These are phyloP conservation scores for Monodelphis domestica DNA, from an alignment of 2,797 vertebrate genomes.

Conservation along the genomic window DNA sequence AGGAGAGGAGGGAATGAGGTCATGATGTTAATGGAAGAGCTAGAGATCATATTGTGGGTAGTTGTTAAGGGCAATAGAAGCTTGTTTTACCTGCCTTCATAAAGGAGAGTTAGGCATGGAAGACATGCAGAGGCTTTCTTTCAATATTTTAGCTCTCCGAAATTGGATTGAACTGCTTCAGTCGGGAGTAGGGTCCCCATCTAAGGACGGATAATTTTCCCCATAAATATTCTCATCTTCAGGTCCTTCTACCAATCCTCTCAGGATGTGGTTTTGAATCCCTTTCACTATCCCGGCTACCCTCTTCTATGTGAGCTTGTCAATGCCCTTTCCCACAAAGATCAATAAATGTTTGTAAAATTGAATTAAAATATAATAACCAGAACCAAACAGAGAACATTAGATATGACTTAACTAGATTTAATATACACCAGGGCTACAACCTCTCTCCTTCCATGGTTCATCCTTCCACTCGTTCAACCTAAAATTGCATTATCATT, in stretches of 20 bases:
- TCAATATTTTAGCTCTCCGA: neutral
- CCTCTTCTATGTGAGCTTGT: neutral
- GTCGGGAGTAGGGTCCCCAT: neutral
- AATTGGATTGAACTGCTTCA: neutral
- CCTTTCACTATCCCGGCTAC: neutral
- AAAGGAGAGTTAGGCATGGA: neutral
- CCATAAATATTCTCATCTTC: neutral
- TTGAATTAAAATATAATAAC: neutral
- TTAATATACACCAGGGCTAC: neutral
- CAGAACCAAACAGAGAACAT: neutral
- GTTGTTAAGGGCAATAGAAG: neutral
- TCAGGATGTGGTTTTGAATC: neutral
- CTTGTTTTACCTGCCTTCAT: neutral
- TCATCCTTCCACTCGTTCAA: neutral
- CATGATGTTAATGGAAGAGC: neutral
- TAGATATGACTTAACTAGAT: neutral
- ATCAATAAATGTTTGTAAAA: neutral
- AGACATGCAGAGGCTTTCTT: neutral
- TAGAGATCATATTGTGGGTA: neutral
- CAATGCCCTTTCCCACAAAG: neutral
- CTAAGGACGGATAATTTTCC: neutral
- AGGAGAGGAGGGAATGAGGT: neutral
- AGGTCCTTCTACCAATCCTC: neutral
- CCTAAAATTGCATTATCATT: neutral
- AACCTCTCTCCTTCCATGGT: neutral